Conservation (phyloP, 2,888 invertebrate species). For the Rutpela maculata region DNA sequence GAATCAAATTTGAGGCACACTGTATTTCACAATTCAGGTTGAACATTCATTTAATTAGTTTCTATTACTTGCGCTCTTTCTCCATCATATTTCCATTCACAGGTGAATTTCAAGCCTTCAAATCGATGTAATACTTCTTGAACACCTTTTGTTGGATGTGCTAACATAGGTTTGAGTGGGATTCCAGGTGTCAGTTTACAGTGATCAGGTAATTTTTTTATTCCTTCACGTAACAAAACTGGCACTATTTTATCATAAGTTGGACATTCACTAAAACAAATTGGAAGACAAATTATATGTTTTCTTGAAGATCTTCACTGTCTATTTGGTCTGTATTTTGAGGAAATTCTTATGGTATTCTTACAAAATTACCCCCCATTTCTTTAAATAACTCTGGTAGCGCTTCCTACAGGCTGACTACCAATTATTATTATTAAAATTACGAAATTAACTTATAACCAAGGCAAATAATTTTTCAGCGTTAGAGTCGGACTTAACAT, state of each 20-base stretch:
- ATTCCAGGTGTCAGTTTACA: constrained; percentile 94
- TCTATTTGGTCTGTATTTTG: neutral
- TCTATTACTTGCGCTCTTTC: constrained; percentile 92
- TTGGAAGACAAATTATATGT: neutral
- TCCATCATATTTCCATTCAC: constrained; percentile 99
- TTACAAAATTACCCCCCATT: too few relatives aligned
- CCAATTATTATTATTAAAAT: too few relatives aligned
- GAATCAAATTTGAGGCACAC: too few relatives aligned
- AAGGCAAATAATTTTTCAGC: too few relatives aligned
- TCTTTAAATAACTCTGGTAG: too few relatives aligned
- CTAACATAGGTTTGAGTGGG: constrained; percentile 98
- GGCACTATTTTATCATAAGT: constrained; percentile 92
- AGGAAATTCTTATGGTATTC: too few relatives aligned
- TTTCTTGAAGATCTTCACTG: neutral
- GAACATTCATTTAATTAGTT: neutral
- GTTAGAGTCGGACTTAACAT: too few relatives aligned
- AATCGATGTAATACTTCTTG: constrained; percentile 88
- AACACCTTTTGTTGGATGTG: constrained; percentile 97
- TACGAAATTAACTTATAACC: too few relatives aligned
- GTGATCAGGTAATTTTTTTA: constrained; percentile 82
- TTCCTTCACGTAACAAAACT: constrained; percentile 85
- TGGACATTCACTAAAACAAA: constrained; percentile 88
- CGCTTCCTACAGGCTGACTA: too few relatives aligned
- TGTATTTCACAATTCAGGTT: neutral
- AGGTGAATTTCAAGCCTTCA: constrained; percentile 89